phyloP scores from a whole-genome alignment of 2,113 vertebrate species.

The Galemys pyrenaicus region DNA sequence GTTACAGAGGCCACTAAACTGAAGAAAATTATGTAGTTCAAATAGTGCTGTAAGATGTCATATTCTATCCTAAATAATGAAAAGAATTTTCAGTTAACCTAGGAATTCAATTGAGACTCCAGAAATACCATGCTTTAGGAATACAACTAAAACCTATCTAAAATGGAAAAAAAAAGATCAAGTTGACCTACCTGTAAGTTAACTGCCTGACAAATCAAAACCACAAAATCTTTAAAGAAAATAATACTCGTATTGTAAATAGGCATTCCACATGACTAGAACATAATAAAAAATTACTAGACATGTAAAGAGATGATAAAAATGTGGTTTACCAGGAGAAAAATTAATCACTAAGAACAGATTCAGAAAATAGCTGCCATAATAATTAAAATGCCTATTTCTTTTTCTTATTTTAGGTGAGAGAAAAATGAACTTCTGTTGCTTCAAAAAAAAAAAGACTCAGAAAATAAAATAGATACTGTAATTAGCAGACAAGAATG shows the following conservation, averaged over 20 bases:
- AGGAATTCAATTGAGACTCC: neutral
- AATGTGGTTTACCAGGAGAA: neutral
- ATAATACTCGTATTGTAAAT: neutral
- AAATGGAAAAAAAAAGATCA: too few species aligned
- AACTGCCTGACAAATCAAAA: neutral
- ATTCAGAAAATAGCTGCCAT: neutral
- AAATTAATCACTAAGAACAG: neutral
- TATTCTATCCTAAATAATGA: neutral
- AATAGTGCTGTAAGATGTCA: neutral
- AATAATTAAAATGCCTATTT: neutral
- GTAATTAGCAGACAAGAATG: neutral
- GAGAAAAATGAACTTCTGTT: slow-evolving; percentile 24
- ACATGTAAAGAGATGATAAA: neutral
- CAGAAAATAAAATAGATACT: neutral
- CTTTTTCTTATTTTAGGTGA: slow-evolving; percentile 10
- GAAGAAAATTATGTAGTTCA: neutral
- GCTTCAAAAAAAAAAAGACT: neutral
- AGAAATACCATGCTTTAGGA: neutral
- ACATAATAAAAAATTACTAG: neutral
- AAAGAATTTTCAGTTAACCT: neutral
- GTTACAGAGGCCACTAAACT: neutral
- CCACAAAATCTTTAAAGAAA: neutral
- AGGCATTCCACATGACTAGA: neutral
- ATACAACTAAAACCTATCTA: neutral
- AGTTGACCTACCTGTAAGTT: neutral